Conservation (phyloP, 2,113 vertebrate species). For the Colinus virginianus region DNA sequence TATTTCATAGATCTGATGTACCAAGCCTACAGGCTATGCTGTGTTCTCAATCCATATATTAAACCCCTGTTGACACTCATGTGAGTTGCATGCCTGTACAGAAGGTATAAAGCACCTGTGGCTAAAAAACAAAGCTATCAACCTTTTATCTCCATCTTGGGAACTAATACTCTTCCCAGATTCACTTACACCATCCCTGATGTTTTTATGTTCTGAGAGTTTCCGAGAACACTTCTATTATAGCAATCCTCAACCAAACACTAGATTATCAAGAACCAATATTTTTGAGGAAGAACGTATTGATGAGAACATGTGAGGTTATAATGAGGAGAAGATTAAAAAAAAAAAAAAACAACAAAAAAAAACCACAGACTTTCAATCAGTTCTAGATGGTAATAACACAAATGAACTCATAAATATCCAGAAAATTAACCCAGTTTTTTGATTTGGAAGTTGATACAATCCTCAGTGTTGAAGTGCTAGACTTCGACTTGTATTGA, state of each 20-base stretch:
- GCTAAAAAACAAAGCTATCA: not conserved
- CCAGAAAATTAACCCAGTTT: not conserved
- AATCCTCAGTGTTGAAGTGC: not conserved
- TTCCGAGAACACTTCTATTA: not conserved
- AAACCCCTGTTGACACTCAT: not conserved
- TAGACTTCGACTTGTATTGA: not conserved
- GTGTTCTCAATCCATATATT: slow-evolving; percentile 38
- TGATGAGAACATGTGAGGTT: not conserved
- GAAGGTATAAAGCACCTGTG: not conserved
- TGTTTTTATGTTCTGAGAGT: not conserved
- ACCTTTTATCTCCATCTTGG: not conserved
- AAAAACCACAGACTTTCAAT: not conserved
- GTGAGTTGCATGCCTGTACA: not conserved
- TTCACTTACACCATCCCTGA: not conserved
- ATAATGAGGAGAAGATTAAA: not conserved
- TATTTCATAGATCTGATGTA: not conserved
- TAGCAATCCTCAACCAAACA: not conserved
- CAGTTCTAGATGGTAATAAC: not conserved
- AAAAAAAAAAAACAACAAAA: not conserved
- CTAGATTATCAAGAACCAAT: not conserved
- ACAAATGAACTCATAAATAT: not conserved
- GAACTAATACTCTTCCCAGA: not conserved
- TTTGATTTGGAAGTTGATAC: not conserved
- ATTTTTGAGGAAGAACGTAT: not conserved
- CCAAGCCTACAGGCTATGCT: not conserved